These are phyloP conservation scores for Damaliscus lunatus DNA, from an alignment of 2,113 vertebrate genomes.

Conservation along the genomic window DNA sequence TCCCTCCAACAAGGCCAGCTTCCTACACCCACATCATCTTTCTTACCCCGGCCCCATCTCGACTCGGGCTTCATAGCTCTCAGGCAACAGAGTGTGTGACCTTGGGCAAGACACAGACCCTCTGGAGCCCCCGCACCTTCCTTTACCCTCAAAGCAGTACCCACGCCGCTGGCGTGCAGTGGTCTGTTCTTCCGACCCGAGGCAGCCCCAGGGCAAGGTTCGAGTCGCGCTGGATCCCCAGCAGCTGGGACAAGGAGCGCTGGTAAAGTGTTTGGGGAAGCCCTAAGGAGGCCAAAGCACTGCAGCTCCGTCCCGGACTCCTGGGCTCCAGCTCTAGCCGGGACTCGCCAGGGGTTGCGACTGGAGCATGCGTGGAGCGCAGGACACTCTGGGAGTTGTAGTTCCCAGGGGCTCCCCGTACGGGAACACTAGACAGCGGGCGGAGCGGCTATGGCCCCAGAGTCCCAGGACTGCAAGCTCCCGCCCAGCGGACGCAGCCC, in stretches of 20 bases:
- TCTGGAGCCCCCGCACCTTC: neutral
- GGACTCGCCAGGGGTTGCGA: neutral
- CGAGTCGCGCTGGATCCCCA: neutral
- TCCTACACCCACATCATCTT: neutral
- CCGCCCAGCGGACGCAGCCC: neutral
- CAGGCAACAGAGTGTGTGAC: neutral
- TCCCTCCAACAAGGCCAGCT: neutral
- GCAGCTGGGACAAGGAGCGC: neutral
- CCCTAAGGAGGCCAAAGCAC: neutral
- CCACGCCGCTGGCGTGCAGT: neutral
- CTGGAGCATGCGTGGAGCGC: neutral
- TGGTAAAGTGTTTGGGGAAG: neutral
- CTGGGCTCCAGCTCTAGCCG: neutral
- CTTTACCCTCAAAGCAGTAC: neutral
- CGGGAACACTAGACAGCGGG: neutral
- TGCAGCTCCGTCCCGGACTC: neutral
- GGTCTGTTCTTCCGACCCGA: neutral
- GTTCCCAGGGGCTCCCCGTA: neutral
- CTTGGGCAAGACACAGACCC: neutral
- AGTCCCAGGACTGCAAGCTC: neutral
- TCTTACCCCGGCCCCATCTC: neutral
- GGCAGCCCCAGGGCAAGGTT: neutral
- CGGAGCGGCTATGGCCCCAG: neutral
- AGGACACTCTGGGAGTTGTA: constrained; percentile 26
- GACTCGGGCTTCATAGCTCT: neutral